A percentile compares a stretch with the other conserved stretches of the same genome.
phyloP scores from a whole-genome alignment of 1,140 invertebrate genomes.

The Oryzaephilus surinamensis region DNA sequence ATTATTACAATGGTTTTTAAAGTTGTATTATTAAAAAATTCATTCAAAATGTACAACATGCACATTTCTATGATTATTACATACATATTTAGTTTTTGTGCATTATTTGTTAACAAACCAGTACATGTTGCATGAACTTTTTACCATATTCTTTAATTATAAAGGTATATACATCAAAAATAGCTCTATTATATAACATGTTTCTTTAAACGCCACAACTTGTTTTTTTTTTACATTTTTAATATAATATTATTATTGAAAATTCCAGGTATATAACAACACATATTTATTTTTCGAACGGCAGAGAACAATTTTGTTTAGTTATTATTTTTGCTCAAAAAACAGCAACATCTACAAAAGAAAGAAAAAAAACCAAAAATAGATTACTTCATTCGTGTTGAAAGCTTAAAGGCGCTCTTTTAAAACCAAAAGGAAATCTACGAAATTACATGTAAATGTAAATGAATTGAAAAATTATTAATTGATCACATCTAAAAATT shows the following conservation, averaged over 20 bases:
- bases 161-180: constrained; percentile 27
- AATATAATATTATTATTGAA: constrained; percentile 15
- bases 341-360: not conserved
- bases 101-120: constrained; percentile 3
- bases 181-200: constrained; percentile 31
- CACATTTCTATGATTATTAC: not conserved
- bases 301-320: constrained; percentile 7
- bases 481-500: not conserved
- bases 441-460: constrained; percentile 3
- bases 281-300: constrained; percentile 8
- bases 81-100: not conserved
- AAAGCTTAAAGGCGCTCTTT: too few relatives aligned
- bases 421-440: not conserved
- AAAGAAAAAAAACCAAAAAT: too few relatives aligned
- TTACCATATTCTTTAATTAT: too few relatives aligned
- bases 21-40: constrained; percentile 4
- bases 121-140: constrained; percentile 6
- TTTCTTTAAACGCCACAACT: constrained; percentile 29
- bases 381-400: too few relatives aligned
- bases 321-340: not conserved
- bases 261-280: constrained; percentile 21
- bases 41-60: not conserved
- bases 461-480: not conserved
- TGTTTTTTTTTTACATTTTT: constrained; percentile 16
- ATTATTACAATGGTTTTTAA: constrained; percentile 8